Base-by-base conservation (phyloP, 2,797 vertebrate species). In the Acanthopagrus latus region DNA sequence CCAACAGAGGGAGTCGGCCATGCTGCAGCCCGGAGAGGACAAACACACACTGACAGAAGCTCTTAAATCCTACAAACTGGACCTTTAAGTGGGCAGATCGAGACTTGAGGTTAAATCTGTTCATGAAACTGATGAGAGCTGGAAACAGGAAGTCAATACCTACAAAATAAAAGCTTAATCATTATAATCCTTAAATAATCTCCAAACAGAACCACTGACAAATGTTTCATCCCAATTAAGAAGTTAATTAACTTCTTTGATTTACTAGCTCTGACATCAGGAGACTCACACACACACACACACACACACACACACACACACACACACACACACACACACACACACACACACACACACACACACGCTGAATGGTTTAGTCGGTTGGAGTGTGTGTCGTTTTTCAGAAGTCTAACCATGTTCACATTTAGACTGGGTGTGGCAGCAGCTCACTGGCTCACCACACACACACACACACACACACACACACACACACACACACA, bases 381-480 rank as follows among this genome's bases (percentile, higher is more conserved):
- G 66, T 20, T 13, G 14, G 62, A 21, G 63, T 62, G 65, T 73
- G 69, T 63, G 54, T 23, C 81, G 52, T 70, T 64, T 59, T 80
- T 63, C 65, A 78, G 71, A 27, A 44, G 79, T 56, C 78, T 58
- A 43, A 86, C 86, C 82, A 69, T 16, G 78, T 81, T 85, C 84
- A 85, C 58, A 85, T 86, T 89, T 88, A 91, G 89, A 74, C 74
- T 75, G 89, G 89, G 89, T 83, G 89, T 83, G 89, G 80, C 87
- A 25, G 29, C 64, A 64, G 68, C 62, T 65, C 55, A 29, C 27
- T 71, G 59, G 44, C 71, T 67, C 67, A 76, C 71, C 64, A 73
- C 73, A 80, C 74, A 47, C n/a, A 58, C n/a, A 59, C 68, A 18
- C 29, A 29, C 29, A 29, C 29, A 29, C 29, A 29, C 29, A 29